phyloP scores from a whole-genome alignment of 1,140 invertebrate species.

The Hyles vespertilio region DNA sequence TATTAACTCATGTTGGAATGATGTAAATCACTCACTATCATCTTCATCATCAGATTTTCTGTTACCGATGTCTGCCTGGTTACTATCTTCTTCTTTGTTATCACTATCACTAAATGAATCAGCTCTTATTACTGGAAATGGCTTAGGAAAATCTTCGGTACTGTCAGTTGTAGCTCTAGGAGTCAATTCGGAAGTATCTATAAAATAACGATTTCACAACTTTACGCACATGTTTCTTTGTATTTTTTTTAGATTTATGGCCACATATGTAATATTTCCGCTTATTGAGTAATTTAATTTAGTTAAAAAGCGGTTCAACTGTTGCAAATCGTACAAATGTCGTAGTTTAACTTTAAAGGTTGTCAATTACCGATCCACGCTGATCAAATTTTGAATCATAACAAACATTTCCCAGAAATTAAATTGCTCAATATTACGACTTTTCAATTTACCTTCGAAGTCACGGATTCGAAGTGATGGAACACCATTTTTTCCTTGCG shows the following conservation, averaged over 20 bases:
- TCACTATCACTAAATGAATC: slow-evolving; percentile 28
- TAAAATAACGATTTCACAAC: slow-evolving; percentile 1
- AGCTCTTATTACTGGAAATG: slow-evolving; percentile 16
- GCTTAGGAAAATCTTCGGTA: neutral
- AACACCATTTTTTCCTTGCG: slow-evolving; percentile 31
- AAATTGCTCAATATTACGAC: neutral
- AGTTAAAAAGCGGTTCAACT: no score
- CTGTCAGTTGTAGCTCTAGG: slow-evolving; percentile 13
- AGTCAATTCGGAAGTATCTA: slow-evolving; percentile 14
- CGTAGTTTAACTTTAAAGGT: no score
- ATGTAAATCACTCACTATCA: neutral
- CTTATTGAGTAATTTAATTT: no score
- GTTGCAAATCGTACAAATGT: no score
- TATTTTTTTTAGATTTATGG: no score
- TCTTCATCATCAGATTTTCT: slow-evolving; percentile 22
- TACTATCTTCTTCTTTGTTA: slow-evolving; percentile 21
- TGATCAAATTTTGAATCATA: no score
- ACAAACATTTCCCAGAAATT: neutral
- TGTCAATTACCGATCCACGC: no score
- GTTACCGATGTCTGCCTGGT: slow-evolving; percentile 14
- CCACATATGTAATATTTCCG: no score
- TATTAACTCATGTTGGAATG: no score
- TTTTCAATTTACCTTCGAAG: slow-evolving; percentile 35
- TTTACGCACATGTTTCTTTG: no score
- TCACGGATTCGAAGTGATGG: slow-evolving; percentile 37